Conservation (phyloP, 2,888 invertebrate species). For the Smittia sp. region DNA sequence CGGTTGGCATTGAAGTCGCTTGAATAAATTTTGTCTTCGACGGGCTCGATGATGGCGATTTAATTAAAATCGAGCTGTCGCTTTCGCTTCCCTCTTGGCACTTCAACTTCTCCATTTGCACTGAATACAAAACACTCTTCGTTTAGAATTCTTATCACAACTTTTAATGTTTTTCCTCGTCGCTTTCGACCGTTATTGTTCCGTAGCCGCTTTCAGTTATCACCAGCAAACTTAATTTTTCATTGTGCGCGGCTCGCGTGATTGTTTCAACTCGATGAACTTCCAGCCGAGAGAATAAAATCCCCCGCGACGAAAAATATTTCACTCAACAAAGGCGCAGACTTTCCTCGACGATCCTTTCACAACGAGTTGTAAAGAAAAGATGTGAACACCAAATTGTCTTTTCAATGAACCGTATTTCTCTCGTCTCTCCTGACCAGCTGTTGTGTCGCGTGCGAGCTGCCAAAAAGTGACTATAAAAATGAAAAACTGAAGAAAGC, state of each 20-base stretch:
- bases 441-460: constrained; percentile 44
- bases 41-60: not conserved
- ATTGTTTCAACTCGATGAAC: constrained; percentile 7
- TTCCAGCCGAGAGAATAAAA: not conserved
- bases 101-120: constrained; percentile 4
- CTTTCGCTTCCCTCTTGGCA: constrained; percentile 5
- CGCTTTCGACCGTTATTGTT: not conserved
- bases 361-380: constrained; percentile 19
- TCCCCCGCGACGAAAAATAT: not conserved
- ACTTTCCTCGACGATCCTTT: not conserved
- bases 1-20: constrained; percentile 23
- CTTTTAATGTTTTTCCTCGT: constrained; percentile 19
- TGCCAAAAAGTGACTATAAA: constrained; percentile 44
- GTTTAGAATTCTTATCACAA: constrained; percentile 25
- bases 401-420: constrained; percentile 5
- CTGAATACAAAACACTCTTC: constrained; percentile 17
- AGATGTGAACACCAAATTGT: not conserved
- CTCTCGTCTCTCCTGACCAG: constrained; percentile 27
- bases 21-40: constrained; percentile 20
- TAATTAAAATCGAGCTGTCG: not conserved
- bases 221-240: not conserved
- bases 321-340: not conserved
- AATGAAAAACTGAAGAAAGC: constrained; percentile 42
- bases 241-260: not conserved
- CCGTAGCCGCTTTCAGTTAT: not conserved